These are phyloP conservation scores for Scomber scombrus DNA, from an alignment of 2,113 vertebrate species.

Conservation along the genomic window DNA sequence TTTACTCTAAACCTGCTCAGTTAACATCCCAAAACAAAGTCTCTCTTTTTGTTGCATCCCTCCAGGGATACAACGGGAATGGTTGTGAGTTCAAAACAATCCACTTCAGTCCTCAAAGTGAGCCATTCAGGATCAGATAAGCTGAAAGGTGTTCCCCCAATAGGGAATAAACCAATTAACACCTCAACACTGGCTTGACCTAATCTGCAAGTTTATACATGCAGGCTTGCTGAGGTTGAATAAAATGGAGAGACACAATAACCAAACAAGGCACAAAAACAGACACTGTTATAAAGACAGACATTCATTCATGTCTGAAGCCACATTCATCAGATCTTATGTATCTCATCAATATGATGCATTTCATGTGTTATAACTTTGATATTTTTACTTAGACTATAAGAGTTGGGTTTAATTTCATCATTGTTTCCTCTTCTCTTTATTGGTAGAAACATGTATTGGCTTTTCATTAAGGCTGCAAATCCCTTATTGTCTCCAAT, in stretches of 20 bases:
- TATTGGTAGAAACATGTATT: neutral
- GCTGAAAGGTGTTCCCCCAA: slow-evolving; percentile 48
- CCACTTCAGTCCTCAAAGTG: slow-evolving; percentile 10
- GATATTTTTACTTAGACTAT: neutral
- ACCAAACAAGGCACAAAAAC: slow-evolving; percentile 16
- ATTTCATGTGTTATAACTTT: no score
- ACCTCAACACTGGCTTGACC: slow-evolving; percentile 36
- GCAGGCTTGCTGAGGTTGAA: slow-evolving; percentile 20
- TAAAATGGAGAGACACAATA: neutral
- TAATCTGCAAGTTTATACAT: slow-evolving; percentile 45
- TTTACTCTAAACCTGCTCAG: slow-evolving; percentile 40
- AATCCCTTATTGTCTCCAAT: slow-evolving; percentile 1
- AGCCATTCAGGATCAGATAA: slow-evolving; percentile 20
- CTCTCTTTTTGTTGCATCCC: slow-evolving; percentile 19
- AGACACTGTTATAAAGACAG: neutral
- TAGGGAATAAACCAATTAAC: slow-evolving; percentile 70
- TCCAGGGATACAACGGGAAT: slow-evolving; percentile 49
- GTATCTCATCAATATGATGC: no score
- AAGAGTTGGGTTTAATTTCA: neutral
- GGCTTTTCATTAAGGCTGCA: neutral
- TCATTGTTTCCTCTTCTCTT: neutral
- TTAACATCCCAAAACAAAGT: slow-evolving; percentile 39
- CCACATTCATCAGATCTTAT: neutral
- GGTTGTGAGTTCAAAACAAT: neutral
- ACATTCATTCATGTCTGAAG: neutral